Percentiles rank a stretch among this genome's conserved stretches.
Evolutionary conservation across 2,888 invertebrate species (phyloP).

Genomic region (Notocelia uddmanniana): DNA sequence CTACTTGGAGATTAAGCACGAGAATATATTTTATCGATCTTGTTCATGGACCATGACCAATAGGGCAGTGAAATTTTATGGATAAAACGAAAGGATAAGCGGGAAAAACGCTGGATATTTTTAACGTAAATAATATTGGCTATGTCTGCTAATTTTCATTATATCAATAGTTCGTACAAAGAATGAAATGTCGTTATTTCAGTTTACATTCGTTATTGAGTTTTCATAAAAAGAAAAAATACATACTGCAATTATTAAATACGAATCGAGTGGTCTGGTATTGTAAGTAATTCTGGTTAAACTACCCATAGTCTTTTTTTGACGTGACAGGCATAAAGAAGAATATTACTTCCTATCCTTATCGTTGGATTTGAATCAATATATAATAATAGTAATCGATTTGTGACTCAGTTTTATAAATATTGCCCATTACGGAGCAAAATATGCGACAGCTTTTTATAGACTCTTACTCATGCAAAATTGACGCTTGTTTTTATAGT

Average conservation of each 20-base stretch:
- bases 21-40: conserved; percentile 35
- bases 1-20: conserved; percentile 37
- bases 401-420: conserved; percentile 24
- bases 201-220: not conserved
- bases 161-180: not conserved
- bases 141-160: too few relatives aligned
- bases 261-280: not conserved
- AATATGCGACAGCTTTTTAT: conserved; percentile 9
- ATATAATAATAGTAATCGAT: conserved; percentile 27
- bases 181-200: not conserved
- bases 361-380: conserved; percentile 15
- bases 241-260: too few relatives aligned
- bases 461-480: not conserved
- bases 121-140: not conserved
- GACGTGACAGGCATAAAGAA: not conserved
- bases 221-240: too few relatives aligned
- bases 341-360: conserved; percentile 1
- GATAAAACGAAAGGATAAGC: conserved; percentile 8
- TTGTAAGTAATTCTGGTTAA: not conserved
- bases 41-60: conserved; percentile 12
- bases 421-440: not conserved
- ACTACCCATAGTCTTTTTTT: not conserved
- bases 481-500: not conserved
- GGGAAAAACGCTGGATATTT: not conserved
- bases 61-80: conserved; percentile 19